Evolutionary conservation across 2,888 invertebrate genomes (phyloP).

Genomic region (Drosophila hamatofila): DNA sequence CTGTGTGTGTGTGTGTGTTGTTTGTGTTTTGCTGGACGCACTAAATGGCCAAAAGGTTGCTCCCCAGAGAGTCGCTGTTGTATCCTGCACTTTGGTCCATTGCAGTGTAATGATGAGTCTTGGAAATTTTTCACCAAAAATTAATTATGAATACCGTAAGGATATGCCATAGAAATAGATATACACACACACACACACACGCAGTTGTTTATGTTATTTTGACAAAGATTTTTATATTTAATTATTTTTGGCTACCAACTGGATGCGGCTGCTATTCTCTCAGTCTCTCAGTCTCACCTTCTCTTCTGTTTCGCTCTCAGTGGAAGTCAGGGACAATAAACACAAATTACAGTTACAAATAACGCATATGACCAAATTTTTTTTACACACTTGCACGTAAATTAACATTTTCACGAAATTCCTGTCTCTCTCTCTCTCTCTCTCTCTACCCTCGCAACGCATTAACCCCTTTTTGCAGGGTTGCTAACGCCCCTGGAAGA

Average conservation of each 20-base stretch:
- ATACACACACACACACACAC: conserved; percentile 18
- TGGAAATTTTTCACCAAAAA: conserved; percentile 76
- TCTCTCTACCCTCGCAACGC: not conserved
- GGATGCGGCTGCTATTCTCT: not conserved
- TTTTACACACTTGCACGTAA: conserved; percentile 47
- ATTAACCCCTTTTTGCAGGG: conserved; percentile 49
- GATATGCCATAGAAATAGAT: conserved; percentile 21
- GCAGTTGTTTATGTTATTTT: conserved; percentile 62
- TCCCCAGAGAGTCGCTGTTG: conserved; percentile 64
- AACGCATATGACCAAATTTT: conserved; percentile 71
- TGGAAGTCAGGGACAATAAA: conserved; percentile 62
- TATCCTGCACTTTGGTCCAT: conserved; percentile 54
- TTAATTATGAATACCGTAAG: conserved; percentile 77
- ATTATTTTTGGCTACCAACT: conserved; percentile 39
- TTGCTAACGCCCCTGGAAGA: conserved; percentile 29
- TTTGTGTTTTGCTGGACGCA: conserved; percentile 63
- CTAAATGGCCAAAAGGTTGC: conserved; percentile 83
- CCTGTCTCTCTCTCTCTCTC: not conserved
- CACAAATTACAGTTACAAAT: conserved; percentile 79
- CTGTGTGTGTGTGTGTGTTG: conserved; percentile 30
- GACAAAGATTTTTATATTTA: conserved; percentile 53
- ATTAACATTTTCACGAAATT: conserved; percentile 12
- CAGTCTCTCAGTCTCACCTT: too few relatives aligned
- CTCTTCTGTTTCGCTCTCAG: not conserved
- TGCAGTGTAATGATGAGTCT: conserved; percentile 76